These are phyloP conservation scores for Rhinolophus sinicus DNA, from an alignment of 2,113 vertebrate genomes.

Conservation along the genomic window DNA sequence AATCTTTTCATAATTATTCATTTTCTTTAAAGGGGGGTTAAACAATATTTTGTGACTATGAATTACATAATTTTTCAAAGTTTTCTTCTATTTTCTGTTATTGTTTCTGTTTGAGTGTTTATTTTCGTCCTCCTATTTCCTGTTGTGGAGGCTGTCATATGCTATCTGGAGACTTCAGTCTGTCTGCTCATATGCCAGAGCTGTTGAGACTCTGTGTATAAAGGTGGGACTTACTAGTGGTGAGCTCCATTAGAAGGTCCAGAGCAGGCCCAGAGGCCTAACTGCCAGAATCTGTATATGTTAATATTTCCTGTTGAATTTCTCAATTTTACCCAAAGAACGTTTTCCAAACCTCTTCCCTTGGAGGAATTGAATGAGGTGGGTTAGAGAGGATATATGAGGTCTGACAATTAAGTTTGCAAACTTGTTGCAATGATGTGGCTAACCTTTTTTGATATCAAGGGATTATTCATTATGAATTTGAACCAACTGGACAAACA, in stretches of 20 bases:
- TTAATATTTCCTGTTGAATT: neutral
- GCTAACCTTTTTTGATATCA: too few species aligned
- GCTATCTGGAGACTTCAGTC: neutral
- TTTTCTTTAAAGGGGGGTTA: neutral
- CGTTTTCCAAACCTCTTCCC: neutral
- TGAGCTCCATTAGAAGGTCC: neutral
- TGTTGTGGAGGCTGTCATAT: neutral
- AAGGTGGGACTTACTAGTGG: neutral
- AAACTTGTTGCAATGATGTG: too few species aligned
- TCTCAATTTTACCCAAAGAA: neutral
- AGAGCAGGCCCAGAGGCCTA: neutral
- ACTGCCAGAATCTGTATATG: neutral
- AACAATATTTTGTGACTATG: neutral
- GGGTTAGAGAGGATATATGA: rapidly evolving
- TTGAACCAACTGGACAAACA: too few species aligned
- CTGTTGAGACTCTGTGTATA: neutral
- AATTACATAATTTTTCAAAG: neutral
- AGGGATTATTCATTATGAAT: too few species aligned
- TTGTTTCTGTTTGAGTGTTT: neutral
- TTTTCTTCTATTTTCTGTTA: neutral
- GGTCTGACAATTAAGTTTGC: too few species aligned
- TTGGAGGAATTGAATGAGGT: neutral
- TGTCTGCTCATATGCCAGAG: neutral
- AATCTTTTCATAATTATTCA: neutral
- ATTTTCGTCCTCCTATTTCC: neutral